Evolutionary conservation across 2,797 vertebrate species (phyloP).

Genomic region (Buceros bicornis): DNA sequence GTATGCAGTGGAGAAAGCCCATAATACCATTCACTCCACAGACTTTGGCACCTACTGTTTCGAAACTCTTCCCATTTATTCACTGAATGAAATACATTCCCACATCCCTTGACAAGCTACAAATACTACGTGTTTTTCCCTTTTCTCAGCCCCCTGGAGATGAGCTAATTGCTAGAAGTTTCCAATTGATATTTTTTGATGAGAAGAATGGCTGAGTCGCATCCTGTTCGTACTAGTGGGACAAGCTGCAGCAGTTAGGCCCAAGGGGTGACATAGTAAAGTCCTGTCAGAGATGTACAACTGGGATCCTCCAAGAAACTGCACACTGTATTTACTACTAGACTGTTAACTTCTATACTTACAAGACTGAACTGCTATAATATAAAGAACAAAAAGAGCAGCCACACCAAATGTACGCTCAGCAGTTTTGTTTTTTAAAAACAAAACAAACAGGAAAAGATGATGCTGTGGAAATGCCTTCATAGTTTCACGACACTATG

Average conservation of each 20-base stretch:
- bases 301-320: background rate
- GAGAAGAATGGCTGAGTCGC: background rate
- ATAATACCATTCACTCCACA: background rate
- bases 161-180: background rate
- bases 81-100: background rate
- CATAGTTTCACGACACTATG: background rate
- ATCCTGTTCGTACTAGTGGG: background rate
- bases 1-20: background rate
- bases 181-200: background rate
- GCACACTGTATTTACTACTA: background rate
- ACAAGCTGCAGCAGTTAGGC: background rate
- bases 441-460: background rate
- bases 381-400: background rate
- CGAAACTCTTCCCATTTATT: background rate
- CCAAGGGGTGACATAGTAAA: background rate
- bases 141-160: background rate
- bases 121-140: background rate
- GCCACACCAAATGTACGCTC: background rate
- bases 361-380: background rate
- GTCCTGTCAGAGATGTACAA: background rate
- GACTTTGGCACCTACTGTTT: background rate
- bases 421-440: background rate
- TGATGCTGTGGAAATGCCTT: slow-evolving; percentile 1
- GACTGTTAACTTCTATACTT: background rate
- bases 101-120: background rate